These are phyloP conservation scores for Heliothis virescens DNA, from an alignment of 1,140 invertebrate species.

Conservation along the genomic window DNA sequence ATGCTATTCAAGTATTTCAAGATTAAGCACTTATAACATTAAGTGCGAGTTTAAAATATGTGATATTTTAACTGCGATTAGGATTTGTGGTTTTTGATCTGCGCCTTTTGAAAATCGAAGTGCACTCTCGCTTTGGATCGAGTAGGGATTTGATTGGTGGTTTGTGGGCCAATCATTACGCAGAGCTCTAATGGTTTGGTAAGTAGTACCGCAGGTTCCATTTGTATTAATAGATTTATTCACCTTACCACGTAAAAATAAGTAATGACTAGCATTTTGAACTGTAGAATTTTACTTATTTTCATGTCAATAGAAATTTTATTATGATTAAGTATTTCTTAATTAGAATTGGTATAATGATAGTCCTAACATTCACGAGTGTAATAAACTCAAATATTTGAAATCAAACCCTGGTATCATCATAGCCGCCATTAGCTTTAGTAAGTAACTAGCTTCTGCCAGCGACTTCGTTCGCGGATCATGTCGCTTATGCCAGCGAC, in stretches of 20 bases:
- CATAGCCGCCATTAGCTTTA: background rate
- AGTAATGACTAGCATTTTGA: no score
- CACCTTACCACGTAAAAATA: no score
- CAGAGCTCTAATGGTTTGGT: background rate
- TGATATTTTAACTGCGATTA: slow-evolving; percentile 21
- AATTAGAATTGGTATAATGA: no score
- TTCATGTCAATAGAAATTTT: no score
- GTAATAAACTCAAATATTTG: slow-evolving; percentile 5
- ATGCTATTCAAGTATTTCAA: slow-evolving; percentile 25
- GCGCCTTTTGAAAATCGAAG: background rate
- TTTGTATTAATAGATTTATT: background rate
- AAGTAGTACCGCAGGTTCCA: background rate
- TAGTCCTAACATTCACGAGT: background rate
- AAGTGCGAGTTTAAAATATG: slow-evolving; percentile 34
- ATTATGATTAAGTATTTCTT: no score
- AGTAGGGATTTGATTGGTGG: background rate
- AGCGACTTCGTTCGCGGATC: no score
- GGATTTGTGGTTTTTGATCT: background rate
- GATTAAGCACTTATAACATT: slow-evolving; percentile 42
- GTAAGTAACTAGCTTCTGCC: no score
- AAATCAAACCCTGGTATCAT: background rate
- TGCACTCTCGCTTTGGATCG: background rate
- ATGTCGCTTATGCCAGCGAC: no score
- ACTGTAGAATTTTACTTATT: no score
- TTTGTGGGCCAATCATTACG: background rate